phyloP scores from a whole-genome alignment of 2,797 vertebrate species.

The Tenualosa ilisha region DNA sequence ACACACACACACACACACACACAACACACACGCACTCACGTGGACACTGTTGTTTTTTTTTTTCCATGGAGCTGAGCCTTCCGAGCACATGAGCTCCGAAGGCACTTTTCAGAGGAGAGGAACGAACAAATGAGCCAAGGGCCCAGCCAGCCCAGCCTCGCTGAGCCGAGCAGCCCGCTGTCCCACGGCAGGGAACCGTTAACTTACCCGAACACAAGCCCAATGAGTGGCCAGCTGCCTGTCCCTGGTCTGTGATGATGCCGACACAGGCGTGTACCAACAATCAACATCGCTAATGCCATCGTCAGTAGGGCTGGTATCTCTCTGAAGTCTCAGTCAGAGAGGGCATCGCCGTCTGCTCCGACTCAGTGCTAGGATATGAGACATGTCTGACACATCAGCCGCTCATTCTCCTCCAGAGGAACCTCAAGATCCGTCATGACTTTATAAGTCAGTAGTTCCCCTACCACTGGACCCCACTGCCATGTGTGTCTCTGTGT shows the following conservation, averaged over 20 bases:
- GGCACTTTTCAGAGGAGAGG: neutral
- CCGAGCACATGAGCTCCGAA: neutral
- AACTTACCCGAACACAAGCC: neutral
- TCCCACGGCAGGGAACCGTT: too few relatives aligned
- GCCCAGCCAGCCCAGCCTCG: neutral
- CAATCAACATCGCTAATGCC: neutral
- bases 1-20: slow-evolving; percentile 1
- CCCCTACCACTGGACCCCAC: neutral
- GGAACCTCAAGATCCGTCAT: neutral
- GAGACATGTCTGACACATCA: neutral
- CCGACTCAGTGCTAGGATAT: neutral
- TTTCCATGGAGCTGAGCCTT: neutral
- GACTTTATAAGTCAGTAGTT: neutral
- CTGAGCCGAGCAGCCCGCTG: neutral
- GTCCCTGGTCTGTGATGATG: neutral
- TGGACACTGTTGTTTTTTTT: neutral
- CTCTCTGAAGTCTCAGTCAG: neutral
- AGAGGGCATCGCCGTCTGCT: neutral
- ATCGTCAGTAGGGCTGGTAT: too few relatives aligned
- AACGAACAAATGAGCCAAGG: neutral
- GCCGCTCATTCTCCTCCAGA: neutral
- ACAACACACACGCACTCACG: neutral
- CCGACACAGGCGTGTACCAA: neutral
- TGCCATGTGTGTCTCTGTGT: neutral
- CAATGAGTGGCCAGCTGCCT: neutral